phyloP scores from a whole-genome alignment of 2,797 vertebrate genomes.

The Acanthurus tractus region DNA sequence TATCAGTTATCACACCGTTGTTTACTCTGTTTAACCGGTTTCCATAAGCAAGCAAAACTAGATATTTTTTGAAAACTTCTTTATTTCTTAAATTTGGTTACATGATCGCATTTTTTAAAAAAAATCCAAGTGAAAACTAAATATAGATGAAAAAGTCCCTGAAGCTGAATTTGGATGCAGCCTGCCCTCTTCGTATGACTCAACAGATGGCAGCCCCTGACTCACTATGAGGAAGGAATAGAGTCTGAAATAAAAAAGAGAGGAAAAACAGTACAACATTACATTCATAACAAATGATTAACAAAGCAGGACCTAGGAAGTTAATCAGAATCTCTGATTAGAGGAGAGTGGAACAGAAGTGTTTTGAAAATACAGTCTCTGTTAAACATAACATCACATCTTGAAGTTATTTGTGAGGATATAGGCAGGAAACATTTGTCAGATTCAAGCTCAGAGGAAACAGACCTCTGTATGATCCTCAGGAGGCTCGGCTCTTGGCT shows the following conservation, averaged over 20 bases:
- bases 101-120: slow-evolving; percentile 18
- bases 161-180: slow-evolving; percentile 44
- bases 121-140: slow-evolving; percentile 34
- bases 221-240: slow-evolving; percentile 54
- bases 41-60: background rate
- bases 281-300: background rate
- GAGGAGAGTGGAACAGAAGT: background rate
- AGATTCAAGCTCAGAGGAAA: slow-evolving; percentile 26
- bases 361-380: background rate
- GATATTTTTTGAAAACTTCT: background rate
- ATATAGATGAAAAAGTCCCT: slow-evolving; percentile 61
- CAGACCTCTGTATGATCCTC: slow-evolving; percentile 28
- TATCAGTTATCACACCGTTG: background rate
- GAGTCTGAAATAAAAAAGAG: slow-evolving; percentile 33
- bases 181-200: slow-evolving; percentile 58
- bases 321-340: background rate
- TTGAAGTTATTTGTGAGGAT: slow-evolving; percentile 3
- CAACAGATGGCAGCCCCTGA: slow-evolving; percentile 63
- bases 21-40: no score
- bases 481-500: slow-evolving; percentile 33
- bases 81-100: slow-evolving; percentile 36
- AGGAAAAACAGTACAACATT: slow-evolving; percentile 26
- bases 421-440: background rate
- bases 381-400: background rate
- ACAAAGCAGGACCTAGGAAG: slow-evolving; percentile 15